Base-by-base conservation (phyloP, 2,888 invertebrate genomes). In the Dasypolia templi region DNA sequence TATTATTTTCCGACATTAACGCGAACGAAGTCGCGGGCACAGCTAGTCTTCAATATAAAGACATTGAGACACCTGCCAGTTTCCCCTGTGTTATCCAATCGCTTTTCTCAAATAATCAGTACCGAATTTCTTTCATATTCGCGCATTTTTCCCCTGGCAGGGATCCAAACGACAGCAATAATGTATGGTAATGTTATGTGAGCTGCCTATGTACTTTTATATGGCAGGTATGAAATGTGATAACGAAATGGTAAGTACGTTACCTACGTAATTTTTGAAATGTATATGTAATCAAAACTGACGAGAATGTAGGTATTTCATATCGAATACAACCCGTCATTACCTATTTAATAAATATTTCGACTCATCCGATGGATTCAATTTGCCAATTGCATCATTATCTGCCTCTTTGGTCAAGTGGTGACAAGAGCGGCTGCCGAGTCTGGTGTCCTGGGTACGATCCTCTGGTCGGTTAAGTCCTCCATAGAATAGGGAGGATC, bases 101-200 rank as follows among this genome's bases (percentile, higher is more conserved):
- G 56, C 26, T 77, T 77, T 63, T 64, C 67, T 78, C 74, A 68
- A 78, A 78, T 59, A 78, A 75, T 79, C 58, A 22, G 56, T 67
- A n/a, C 29, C n/a, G 39, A 71, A 69, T 58, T 59, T 80, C 69
- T 70, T 83, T 84, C 65, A 84, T 72, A 63, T 88, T 80, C 59
- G 49, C 35, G 49, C 71, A 61, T 55, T 76, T 79, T 79, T 46
- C 29, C n/a, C 17, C 42, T 80, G 80, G 80, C 77, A 35, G 22
- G 22, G 42, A 26, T 65, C 80, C 80, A 80, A 80, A 72, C 68
- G 77, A 72, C 26, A 26, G 39, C 68, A 64, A 72, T 76, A 77
- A 42, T n/a, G 32, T 32, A 0, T 49, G 32, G 26, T 61, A 75
- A 70, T 80, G 39, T 68, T 65, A 64, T 49, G 29, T 63, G 56